Percentiles rank a stretch among this genome's conserved stretches.
Evolutionary conservation across 2,113 vertebrate genomes (phyloP).

Genomic region (Merops nubicus): DNA sequence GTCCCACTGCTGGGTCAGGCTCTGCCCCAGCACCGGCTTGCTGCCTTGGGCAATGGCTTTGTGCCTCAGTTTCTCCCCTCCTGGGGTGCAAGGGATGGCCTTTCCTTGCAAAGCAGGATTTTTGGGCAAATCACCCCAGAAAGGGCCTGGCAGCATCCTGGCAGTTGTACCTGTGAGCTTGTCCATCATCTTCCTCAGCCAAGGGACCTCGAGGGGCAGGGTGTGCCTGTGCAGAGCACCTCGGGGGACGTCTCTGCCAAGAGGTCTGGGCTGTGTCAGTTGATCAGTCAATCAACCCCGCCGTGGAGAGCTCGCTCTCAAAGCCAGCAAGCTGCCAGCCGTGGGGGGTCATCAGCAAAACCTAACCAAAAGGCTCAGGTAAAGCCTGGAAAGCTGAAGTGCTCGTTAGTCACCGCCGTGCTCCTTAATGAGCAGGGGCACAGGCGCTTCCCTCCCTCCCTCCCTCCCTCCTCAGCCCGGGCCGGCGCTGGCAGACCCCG

Average conservation of each 20-base stretch:
- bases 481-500: rapidly evolving
- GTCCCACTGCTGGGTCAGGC: rapidly evolving
- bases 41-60: neutral
- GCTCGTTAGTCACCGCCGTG: neutral
- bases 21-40: neutral
- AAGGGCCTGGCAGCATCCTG: neutral
- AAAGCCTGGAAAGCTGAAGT: neutral
- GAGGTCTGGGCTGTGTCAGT: neutral
- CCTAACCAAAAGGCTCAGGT: neutral
- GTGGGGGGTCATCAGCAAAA: neutral
- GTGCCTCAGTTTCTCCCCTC: neutral
- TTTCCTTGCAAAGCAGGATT: neutral
- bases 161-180: neutral
- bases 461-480: too few relatives aligned
- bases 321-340: neutral
- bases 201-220: neutral
- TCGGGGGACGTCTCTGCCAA: neutral
- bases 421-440: neutral
- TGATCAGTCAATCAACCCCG: too few relatives aligned
- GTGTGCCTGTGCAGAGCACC: rapidly evolving
- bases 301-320: rapidly evolving
- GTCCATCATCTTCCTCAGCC: rapidly evolving
- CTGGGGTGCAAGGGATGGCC: neutral
- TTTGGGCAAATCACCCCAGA: rapidly evolving
- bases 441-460: neutral